A percentile compares a stretch with the other conserved stretches of the same genome.
phyloP scores from a whole-genome alignment of 2,888 invertebrate species.

The Trissolcus japonicus region DNA sequence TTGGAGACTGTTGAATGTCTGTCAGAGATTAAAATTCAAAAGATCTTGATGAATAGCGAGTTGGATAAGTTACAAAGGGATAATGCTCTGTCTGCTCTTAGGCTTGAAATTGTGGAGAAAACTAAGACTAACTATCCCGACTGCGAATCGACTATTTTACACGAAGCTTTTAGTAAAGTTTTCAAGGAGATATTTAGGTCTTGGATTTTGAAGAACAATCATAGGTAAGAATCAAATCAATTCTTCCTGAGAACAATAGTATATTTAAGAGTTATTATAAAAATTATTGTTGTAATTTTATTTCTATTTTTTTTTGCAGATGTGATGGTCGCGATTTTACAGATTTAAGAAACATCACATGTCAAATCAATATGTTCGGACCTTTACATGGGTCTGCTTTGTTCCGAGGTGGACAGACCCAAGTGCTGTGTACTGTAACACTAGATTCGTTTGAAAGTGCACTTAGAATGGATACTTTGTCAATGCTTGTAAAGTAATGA shows the following conservation, averaged over 20 bases:
- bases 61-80: conserved; percentile 93
- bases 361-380: conserved; percentile 90
- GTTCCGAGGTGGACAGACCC: conserved; percentile 98
- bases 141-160: conserved; percentile 78
- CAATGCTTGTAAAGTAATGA: conserved; percentile 87
- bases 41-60: conserved; percentile 86
- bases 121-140: conserved; percentile 81
- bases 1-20: conserved; percentile 82
- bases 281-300: not conserved
- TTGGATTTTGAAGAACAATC: conserved; percentile 85
- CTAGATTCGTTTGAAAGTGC: conserved; percentile 96
- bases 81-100: conserved; percentile 84
- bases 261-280: not conserved
- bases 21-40: conserved; percentile 84
- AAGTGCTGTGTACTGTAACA: conserved; percentile 96
- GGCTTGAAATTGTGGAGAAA: conserved; percentile 83
- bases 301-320: conserved; percentile 64
- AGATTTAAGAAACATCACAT: conserved; percentile 89
- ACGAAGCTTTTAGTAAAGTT: conserved; percentile 82
- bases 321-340: conserved; percentile 91
- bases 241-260: not conserved
- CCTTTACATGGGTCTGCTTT: conserved; percentile 97
- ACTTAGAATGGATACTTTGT: conserved; percentile 90
- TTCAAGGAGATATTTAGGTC: conserved; percentile 85
- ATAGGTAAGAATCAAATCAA: conserved; percentile 76